Base-by-base conservation (phyloP, 2,113 vertebrate genomes). In the Electrona antarctica region DNA sequence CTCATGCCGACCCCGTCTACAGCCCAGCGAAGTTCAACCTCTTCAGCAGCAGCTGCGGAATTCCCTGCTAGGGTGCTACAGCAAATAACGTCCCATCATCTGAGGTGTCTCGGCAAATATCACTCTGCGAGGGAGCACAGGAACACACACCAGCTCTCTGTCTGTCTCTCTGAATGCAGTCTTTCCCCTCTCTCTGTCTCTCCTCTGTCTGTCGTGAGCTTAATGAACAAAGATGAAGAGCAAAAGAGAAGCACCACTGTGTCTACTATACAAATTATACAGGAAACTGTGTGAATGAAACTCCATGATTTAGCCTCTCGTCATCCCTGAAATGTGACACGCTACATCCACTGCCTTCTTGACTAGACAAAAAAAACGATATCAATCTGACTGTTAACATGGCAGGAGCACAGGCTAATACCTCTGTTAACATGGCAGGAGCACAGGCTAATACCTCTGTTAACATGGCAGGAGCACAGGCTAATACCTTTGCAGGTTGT, bases 51-150 rank as follows among this genome's bases (percentile, higher is more conserved):
- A 92, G 85, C 90, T 92, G 92, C 85, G 93, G 91, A 94, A 92
- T 93, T 95, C 92, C 79, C 92, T 85, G 91, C 91, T 85, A 92
- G 92, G 91, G 92, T 93, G 94, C 92, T 93, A 93, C 90, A 92
- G 94, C 92, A 95, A 96, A 97, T 86, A 94, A 87, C 79, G 75
- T 90, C 81, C 86, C 83, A 74, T 90, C 84, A 77, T 89, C 87
- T 74, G 79, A 88, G 88, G 87, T 74, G 86, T 90, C 87, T 90
- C 76, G 8, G 83, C 83, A 92, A 92, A 90, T 77, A 91, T 73
- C 73, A 78, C 73, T 74, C 84, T 47, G 69, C 60, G 67, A 64
- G 74, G 76, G 82, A 77, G 80, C 52, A 28, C 55, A 29, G 60
- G 68, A 55, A 74, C 76, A 69, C 84, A 59, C 76, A 70, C 29